Percentiles rank a stretch among this genome's conserved stretches.
Evolutionary conservation across 2,797 vertebrate genomes (phyloP).

Genomic region (Bryconaethiops microstoma): DNA sequence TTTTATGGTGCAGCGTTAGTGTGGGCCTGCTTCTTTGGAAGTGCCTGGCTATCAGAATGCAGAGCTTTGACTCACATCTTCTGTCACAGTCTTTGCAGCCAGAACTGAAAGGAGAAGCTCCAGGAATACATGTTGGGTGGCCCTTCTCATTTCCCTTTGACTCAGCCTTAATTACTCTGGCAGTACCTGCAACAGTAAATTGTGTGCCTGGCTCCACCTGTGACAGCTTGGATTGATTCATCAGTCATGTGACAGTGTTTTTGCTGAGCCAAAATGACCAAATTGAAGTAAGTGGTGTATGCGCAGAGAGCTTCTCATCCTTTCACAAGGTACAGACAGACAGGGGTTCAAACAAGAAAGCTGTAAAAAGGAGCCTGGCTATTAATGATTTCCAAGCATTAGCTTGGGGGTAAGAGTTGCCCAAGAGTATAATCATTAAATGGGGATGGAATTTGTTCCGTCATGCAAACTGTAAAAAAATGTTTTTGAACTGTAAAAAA

Average conservation of each 20-base stretch:
- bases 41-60: slow-evolving; percentile 23
- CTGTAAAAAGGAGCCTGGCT: slow-evolving; percentile 6
- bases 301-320: background rate
- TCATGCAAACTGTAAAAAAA: background rate
- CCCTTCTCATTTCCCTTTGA: slow-evolving; percentile 51
- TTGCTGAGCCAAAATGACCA: slow-evolving; percentile 51
- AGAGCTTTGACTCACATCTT: slow-evolving; percentile 46
- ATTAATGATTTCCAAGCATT: background rate
- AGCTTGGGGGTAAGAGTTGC: background rate
- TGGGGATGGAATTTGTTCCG: background rate
- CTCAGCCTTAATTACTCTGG: slow-evolving; percentile 56
- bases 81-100: slow-evolving; percentile 36
- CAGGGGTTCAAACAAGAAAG: slow-evolving; percentile 16
- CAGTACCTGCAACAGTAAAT: slow-evolving; percentile 54
- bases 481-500: background rate
- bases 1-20: slow-evolving; percentile 27
- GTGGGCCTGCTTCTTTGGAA: slow-evolving; percentile 7
- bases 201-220: slow-evolving; percentile 52
- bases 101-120: slow-evolving; percentile 38
- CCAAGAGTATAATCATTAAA: background rate
- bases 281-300: slow-evolving; percentile 32
- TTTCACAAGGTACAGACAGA: background rate
- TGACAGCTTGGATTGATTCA: slow-evolving; percentile 60
- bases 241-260: slow-evolving; percentile 53
- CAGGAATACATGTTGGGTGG: slow-evolving; percentile 47